These are phyloP conservation scores for Hemibagrus guttatus DNA, from an alignment of 2,797 vertebrate genomes.

Conservation along the genomic window DNA sequence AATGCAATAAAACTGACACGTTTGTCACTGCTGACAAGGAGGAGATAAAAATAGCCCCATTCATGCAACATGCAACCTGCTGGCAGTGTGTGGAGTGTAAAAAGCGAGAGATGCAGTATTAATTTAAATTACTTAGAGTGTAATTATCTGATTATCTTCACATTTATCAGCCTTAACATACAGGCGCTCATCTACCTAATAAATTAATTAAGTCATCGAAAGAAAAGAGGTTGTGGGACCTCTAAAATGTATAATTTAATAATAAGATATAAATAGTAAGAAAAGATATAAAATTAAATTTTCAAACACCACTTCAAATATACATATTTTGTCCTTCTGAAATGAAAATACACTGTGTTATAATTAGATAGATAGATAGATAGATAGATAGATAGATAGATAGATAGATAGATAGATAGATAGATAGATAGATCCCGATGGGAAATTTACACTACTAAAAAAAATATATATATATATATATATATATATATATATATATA, in stretches of 20 bases:
- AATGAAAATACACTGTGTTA: background rate
- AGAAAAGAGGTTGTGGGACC: background rate
- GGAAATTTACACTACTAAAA: no score
- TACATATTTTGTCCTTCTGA: no score
- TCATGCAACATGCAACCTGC: constrained; percentile 33
- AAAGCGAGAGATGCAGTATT: background rate
- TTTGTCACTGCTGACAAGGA: background rate
- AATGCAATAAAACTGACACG: constrained; percentile 3
- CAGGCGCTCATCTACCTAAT: background rate
- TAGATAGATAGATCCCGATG: no score
- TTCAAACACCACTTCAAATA: background rate
- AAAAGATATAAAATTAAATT: background rate
- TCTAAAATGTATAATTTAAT: background rate
- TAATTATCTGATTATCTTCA: background rate
- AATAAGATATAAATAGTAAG: background rate
- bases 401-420: no score
- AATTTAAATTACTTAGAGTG: background rate
- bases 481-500: no score
- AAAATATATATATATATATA: no score
- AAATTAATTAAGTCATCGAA: background rate
- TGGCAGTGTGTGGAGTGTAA: constrained; percentile 7
- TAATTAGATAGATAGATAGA: no score
- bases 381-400: no score
- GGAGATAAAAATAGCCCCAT: constrained; percentile 37
- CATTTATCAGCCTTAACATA: background rate